Evolutionary conservation across 2,888 invertebrate species (phyloP).

Genomic region (Phaonia tiefii): DNA sequence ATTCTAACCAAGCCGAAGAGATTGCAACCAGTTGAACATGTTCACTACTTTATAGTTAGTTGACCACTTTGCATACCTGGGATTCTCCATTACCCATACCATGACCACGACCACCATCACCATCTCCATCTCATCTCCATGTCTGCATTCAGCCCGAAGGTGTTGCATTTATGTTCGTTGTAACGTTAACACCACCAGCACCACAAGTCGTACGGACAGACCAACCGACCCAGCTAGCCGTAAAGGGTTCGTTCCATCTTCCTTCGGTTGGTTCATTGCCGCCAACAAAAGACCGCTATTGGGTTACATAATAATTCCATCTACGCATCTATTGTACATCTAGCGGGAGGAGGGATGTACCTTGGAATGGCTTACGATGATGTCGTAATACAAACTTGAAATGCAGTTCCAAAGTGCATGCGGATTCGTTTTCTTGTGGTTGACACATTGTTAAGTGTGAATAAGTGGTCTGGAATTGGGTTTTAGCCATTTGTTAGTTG

Average conservation of each 20-base stretch:
- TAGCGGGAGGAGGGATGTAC: background rate
- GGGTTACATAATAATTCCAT: conserved; percentile 68
- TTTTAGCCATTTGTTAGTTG: conserved; percentile 8
- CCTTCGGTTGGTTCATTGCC: conserved; percentile 54
- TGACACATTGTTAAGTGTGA: conserved; percentile 63
- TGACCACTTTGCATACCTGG: conserved; percentile 46
- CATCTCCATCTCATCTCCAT: background rate
- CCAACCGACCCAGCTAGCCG: background rate
- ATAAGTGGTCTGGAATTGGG: conserved; percentile 50
- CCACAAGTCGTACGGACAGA: conserved; percentile 21
- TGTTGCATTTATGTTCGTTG: conserved; percentile 9
- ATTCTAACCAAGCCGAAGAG: conserved; percentile 31
- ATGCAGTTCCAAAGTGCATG: background rate
- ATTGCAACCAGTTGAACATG: conserved; percentile 28
- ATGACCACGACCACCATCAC: background rate
- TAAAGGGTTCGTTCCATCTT: conserved; percentile 16
- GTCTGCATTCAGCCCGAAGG: conserved; percentile 23
- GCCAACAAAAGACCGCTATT: conserved; percentile 69
- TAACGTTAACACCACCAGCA: conserved; percentile 26
- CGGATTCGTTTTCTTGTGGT: conserved; percentile 42
- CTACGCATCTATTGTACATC: conserved; percentile 7
- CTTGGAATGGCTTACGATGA: background rate
- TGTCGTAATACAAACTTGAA: conserved; percentile 29
- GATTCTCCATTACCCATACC: conserved; percentile 3
- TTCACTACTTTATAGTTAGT: conserved; percentile 18